A percentile compares a stretch with the other conserved stretches of the same genome.
Conservation (phyloP, 2,888 invertebrate genomes). For the Morpho achilles region DNA sequence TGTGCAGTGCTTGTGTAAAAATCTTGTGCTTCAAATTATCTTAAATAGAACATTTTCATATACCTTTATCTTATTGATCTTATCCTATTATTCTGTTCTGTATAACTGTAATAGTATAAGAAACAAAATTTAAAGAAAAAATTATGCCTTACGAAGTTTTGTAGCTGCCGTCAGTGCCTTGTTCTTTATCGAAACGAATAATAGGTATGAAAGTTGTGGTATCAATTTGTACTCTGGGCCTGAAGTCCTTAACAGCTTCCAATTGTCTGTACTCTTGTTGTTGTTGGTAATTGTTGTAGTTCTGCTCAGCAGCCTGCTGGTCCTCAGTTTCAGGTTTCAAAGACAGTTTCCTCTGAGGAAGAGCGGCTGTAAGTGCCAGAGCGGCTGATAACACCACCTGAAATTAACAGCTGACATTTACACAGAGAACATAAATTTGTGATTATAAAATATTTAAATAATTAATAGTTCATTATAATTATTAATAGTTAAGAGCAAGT, state of each 20-base stretch:
- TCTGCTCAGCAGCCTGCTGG: constrained; percentile 60
- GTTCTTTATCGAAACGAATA: constrained; percentile 89
- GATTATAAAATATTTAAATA: no score
- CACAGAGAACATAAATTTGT: no score
- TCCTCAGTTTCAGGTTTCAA: constrained; percentile 54
- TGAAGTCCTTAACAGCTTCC: constrained; percentile 64
- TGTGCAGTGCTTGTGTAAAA: no score
- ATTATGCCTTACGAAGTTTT: constrained; percentile 83
- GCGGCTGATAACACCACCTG: constrained; percentile 60
- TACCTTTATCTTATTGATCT: no score
- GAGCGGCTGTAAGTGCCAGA: constrained; percentile 60
- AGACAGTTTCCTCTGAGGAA: constrained; percentile 65
- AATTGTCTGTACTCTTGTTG: constrained; percentile 51
- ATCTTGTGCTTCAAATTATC: no score
- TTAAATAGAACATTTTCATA: no score
- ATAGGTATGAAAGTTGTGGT: constrained; percentile 90
- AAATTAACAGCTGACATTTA: constrained; percentile 30
- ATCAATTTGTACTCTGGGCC: constrained; percentile 65
- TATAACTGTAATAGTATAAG: no score
- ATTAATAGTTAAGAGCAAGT: no score
- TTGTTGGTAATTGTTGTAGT: constrained; percentile 57
- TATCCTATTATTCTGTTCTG: no score
- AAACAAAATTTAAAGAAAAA: no score
- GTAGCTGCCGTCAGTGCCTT: constrained; percentile 90
- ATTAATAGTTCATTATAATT: no score